These are phyloP conservation scores for Chymomyza procnemis DNA, from an alignment of 2,888 invertebrate genomes.

Conservation along the genomic window DNA sequence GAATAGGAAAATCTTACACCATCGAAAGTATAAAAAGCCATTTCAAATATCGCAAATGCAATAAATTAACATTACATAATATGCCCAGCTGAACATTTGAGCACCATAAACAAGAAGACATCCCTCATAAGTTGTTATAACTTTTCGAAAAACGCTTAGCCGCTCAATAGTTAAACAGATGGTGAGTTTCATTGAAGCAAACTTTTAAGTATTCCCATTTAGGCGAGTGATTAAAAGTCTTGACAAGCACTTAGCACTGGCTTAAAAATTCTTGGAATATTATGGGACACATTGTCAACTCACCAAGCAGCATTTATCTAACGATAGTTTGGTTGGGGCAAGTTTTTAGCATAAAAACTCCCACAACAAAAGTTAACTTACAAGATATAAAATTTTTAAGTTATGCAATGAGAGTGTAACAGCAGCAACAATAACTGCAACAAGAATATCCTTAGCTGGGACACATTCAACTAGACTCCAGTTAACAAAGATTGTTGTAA, in stretches of 20 bases:
- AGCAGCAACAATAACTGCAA: neutral
- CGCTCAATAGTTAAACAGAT: neutral
- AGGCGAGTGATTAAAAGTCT: neutral
- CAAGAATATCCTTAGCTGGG: neutral
- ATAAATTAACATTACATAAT: too few species aligned
- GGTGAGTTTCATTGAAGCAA: neutral
- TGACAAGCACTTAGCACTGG: neutral
- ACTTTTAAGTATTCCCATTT: conserved; percentile 1
- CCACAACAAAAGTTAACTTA: neutral
- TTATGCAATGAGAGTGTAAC: neutral
- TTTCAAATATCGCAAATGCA: too few species aligned
- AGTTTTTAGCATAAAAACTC: neutral
- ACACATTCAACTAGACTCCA: neutral
- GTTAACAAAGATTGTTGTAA: neutral
- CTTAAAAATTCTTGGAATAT: conserved; percentile 3
- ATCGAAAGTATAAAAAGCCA: too few species aligned
- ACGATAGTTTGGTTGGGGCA: neutral
- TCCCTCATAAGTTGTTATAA: neutral
- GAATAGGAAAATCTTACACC: too few species aligned
- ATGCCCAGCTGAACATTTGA: too few species aligned
- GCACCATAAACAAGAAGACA: too few species aligned
- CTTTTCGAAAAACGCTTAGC: neutral
- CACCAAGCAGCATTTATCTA: neutral
- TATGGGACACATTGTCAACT: neutral
- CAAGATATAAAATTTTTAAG: neutral